Percentiles rank a stretch among this genome's conserved stretches.
phyloP scores from a whole-genome alignment of 2,113 vertebrate genomes.

The Rafetus swinhoei region DNA sequence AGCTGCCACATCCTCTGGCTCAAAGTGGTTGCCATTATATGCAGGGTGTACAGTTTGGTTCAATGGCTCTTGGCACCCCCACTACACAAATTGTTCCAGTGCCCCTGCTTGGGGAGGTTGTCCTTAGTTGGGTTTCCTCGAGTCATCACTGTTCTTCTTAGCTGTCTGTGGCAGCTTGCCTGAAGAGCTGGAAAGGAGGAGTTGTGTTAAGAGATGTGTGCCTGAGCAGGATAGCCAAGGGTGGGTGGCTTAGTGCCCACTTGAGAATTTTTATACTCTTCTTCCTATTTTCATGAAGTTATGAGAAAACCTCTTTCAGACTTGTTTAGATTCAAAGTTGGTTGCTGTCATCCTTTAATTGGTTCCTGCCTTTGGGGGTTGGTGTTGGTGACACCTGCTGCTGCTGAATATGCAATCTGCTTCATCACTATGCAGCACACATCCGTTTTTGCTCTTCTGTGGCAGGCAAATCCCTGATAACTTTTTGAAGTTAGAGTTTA shows the following conservation, averaged over 20 bases:
- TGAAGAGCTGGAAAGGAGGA: neutral
- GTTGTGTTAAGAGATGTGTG: neutral
- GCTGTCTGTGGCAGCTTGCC: neutral
- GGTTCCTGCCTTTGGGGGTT: neutral
- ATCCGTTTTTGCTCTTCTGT: neutral
- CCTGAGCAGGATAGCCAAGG: neutral
- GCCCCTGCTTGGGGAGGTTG: neutral
- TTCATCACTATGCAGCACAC: neutral
- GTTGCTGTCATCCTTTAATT: neutral
- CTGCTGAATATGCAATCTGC: neutral
- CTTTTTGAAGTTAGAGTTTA: neutral
- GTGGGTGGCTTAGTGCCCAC: neutral
- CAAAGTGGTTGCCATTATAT: too few species aligned
- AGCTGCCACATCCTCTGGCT: too few species aligned
- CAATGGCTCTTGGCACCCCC: too few species aligned
- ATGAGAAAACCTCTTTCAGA: neutral
- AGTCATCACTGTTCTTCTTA: neutral
- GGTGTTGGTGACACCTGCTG: neutral
- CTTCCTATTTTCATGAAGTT: neutral
- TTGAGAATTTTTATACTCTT: neutral
- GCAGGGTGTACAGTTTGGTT: too few species aligned
- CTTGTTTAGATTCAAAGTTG: neutral
- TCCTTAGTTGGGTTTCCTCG: neutral
- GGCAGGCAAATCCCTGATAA: neutral
- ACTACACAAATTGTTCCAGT: too few species aligned